These are phyloP conservation scores for Zeus faber DNA, from an alignment of 2,113 vertebrate genomes.

Conservation along the genomic window DNA sequence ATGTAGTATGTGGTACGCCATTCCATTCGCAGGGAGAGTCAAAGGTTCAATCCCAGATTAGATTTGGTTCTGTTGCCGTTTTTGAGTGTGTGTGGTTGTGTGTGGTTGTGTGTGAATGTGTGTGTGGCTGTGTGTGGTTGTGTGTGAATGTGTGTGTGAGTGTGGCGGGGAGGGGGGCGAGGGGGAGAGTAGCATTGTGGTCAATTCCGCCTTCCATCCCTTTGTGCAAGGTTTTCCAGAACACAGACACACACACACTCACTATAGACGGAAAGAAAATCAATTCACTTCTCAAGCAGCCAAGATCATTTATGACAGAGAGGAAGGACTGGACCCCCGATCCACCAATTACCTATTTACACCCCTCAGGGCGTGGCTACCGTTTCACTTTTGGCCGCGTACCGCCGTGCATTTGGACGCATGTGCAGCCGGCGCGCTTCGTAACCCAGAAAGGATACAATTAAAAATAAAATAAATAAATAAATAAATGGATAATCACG, in stretches of 20 bases:
- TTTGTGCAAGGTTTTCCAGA: too few relatives aligned
- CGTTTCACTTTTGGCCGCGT: background rate
- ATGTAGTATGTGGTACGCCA: too few relatives aligned
- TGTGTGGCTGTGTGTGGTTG: background rate
- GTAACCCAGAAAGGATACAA: slow-evolving; percentile 38
- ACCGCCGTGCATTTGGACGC: background rate
- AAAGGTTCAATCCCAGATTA: too few relatives aligned
- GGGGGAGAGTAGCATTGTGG: too few relatives aligned
- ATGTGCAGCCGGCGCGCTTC: slow-evolving; percentile 30
- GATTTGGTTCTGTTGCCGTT: too few relatives aligned
- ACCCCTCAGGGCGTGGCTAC: too few relatives aligned
- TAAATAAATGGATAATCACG: slow-evolving; percentile 37
- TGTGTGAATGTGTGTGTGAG: background rate
- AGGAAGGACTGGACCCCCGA: too few relatives aligned
- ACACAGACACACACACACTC: slow-evolving; percentile 8
- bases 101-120: too few relatives aligned
- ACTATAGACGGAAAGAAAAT: slow-evolving; percentile 54
- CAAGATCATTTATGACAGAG: slow-evolving; percentile 34
- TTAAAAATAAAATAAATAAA: slow-evolving; percentile 13
- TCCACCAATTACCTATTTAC: too few relatives aligned
- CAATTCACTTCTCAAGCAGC: slow-evolving; percentile 46
- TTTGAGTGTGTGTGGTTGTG: too few relatives aligned
- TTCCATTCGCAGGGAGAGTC: too few relatives aligned
- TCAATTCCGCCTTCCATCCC: too few relatives aligned
- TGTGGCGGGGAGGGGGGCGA: background rate